Base-by-base conservation (phyloP, 2,888 invertebrate species). In the Aporophyla nigra region DNA sequence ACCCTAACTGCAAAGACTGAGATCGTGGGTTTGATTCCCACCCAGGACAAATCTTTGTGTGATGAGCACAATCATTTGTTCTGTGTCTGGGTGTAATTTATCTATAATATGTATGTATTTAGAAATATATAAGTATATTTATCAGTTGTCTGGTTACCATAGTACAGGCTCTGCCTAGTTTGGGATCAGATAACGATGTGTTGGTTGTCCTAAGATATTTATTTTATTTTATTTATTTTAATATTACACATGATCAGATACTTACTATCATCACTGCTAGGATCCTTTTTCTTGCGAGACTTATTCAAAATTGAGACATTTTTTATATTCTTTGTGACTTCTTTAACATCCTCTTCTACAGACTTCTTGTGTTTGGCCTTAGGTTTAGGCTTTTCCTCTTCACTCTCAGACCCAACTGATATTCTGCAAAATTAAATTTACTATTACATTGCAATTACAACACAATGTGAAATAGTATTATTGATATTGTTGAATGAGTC, bases 301-400 rank as follows among this genome's bases (percentile, higher is more conserved):
- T 97, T 97, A 80, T 96, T 97, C 74, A 97, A 96, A 73, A 97
- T 95, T 84, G 97, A 97, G 67, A 97, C 92, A 93, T 97, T 97
- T 90, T 97, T 97, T 4, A 97, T 93, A 85, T 96, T 97, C 72
- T 97, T 97, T 88, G 97, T 95, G 90, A 97, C 95, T 87, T 96
- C 95, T 78, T 97, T 94, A 67, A 97, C 92, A 89, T 97, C 95
- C 86, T 97, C 94, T 86, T 97, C 94, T 76, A 95, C 92, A 78
- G 95, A 94, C 90, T 97, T 95, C 90, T 96, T 97, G 79, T 96
- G 95, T 88, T 97, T 97, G 19, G 94, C 78, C 88, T 97, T 97
- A 43, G 93, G 86, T 92, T 95, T 96, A 75, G 95, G 93, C 77
- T 95, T 96, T 59, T 97, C 97, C 76, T 96, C 94, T 71, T 97